These are phyloP conservation scores for Lepidocyrtinus sp. DNA, from an alignment of 2,888 invertebrate species.

Conservation along the genomic window DNA sequence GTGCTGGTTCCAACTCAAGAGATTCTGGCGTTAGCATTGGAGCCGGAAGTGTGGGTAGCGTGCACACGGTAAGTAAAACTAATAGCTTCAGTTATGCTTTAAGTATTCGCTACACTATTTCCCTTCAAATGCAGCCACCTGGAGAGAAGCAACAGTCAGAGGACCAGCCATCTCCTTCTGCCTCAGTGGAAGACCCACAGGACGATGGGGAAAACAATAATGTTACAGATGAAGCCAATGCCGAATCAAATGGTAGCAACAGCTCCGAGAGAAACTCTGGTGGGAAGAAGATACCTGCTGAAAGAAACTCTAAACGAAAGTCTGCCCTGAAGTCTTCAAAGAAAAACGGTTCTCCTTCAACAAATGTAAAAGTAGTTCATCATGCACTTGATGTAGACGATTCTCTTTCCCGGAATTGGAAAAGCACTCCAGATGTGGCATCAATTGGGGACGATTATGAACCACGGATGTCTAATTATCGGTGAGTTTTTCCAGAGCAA, in stretches of 20 bases:
- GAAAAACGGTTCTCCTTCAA: constrained; percentile 33
- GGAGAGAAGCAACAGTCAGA: constrained; percentile 9
- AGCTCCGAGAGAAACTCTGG: constrained; percentile 14
- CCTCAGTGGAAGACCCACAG: background rate
- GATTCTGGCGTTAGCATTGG: constrained; percentile 68
- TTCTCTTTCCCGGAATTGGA: constrained; percentile 62
- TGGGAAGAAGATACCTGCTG: constrained; percentile 40
- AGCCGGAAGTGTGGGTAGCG: constrained; percentile 50
- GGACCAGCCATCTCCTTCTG: constrained; percentile 2
- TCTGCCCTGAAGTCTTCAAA: constrained; percentile 37
- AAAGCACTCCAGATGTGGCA: constrained; percentile 65
- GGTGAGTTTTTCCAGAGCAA: constrained; percentile 44
- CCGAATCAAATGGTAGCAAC: constrained; percentile 15
- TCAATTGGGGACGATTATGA: constrained; percentile 53
- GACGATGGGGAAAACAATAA: constrained; percentile 1
- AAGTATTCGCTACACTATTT: background rate
- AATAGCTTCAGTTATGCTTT: background rate
- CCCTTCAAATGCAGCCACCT: background rate
- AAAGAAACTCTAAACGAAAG: constrained; percentile 40
- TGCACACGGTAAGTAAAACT: constrained; percentile 49
- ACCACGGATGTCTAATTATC: constrained; percentile 36
- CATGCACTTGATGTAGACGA: constrained; percentile 35
- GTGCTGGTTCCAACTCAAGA: constrained; percentile 66
- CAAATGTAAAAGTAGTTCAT: constrained; percentile 32
- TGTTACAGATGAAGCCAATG: constrained; percentile 2